These are phyloP conservation scores for Ephydatia muelleri DNA, from an alignment of 37 sponge, comb jelly and placozoan species.

Conservation along the genomic window DNA sequence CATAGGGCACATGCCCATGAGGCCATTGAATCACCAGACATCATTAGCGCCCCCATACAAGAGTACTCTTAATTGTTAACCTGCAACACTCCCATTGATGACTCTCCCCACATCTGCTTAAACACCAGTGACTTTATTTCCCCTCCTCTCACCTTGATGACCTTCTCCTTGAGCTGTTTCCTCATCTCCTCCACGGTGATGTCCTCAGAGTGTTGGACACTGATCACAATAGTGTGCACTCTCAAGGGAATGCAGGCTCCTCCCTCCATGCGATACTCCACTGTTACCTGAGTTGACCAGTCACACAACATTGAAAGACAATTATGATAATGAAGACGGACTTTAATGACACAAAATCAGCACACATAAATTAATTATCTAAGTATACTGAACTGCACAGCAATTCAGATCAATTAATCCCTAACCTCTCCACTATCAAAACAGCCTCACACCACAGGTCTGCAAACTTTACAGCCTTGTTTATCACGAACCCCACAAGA, in stretches of 20 bases:
- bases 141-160: conserved; percentile 59
- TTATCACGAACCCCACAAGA: too few species aligned
- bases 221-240: conserved; percentile 85
- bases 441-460: too few species aligned
- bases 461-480: too few species aligned
- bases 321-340: neutral
- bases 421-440: too few species aligned
- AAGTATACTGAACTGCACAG: too few species aligned
- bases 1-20: neutral
- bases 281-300: conserved; percentile 75
- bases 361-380: too few species aligned
- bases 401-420: too few species aligned
- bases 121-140: too few species aligned
- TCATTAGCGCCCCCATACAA: neutral
- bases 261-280: conserved; percentile 68
- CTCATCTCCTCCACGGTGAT: conserved; percentile 62
- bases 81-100: neutral
- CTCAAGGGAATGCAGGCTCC: conserved; percentile 60
- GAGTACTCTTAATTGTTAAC: neutral
- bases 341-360: neutral
- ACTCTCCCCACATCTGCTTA: neutral
- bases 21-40: neutral
- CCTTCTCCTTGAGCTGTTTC: conserved; percentile 73
- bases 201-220: conserved; percentile 68
- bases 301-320: neutral